Evolutionary conservation across 2,797 vertebrate species (phyloP).

Genomic region (Schizothorax lantsangensis): DNA sequence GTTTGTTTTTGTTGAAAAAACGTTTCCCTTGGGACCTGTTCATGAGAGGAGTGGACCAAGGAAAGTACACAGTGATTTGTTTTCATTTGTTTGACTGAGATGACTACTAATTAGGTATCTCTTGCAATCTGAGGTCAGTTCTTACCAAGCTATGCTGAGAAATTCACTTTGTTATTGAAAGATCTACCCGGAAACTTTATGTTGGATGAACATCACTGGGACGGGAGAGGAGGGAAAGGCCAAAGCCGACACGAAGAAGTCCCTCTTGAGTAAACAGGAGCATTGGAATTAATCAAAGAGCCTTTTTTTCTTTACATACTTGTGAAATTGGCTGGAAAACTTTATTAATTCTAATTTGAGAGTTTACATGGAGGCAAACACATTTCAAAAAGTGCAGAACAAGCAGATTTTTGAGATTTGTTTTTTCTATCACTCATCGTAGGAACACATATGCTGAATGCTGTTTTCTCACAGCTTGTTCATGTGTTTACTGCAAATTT

Average conservation of each 20-base stretch:
- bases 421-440: slow-evolving; percentile 10
- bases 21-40: slow-evolving; percentile 19
- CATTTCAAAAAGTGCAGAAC: slow-evolving; percentile 17
- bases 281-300: slow-evolving; percentile 35
- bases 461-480: slow-evolving; percentile 26
- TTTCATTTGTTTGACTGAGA: slow-evolving; percentile 51
- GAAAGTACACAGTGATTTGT: slow-evolving; percentile 39
- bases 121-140: slow-evolving; percentile 39
- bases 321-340: slow-evolving; percentile 26
- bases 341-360: slow-evolving; percentile 19
- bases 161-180: slow-evolving; percentile 46
- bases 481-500: background rate
- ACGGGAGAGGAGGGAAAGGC: background rate
- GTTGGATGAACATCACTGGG: slow-evolving; percentile 48
- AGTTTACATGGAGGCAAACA: slow-evolving; percentile 10
- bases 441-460: slow-evolving; percentile 3
- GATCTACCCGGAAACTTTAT: slow-evolving; percentile 48
- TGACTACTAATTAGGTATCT: slow-evolving; percentile 51
- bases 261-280: slow-evolving; percentile 49
- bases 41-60: slow-evolving; percentile 28
- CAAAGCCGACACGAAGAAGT: slow-evolving; percentile 27
- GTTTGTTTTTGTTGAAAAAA: slow-evolving; percentile 43
- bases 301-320: slow-evolving; percentile 18
- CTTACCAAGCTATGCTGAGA: slow-evolving; percentile 45
- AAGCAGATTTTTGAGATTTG: slow-evolving; percentile 5